Percentiles rank a stretch among this genome's conserved stretches.
These are phyloP conservation scores for Xiphorhynchus elegans DNA, from an alignment of 2,113 vertebrate species.

Conservation along the genomic window DNA sequence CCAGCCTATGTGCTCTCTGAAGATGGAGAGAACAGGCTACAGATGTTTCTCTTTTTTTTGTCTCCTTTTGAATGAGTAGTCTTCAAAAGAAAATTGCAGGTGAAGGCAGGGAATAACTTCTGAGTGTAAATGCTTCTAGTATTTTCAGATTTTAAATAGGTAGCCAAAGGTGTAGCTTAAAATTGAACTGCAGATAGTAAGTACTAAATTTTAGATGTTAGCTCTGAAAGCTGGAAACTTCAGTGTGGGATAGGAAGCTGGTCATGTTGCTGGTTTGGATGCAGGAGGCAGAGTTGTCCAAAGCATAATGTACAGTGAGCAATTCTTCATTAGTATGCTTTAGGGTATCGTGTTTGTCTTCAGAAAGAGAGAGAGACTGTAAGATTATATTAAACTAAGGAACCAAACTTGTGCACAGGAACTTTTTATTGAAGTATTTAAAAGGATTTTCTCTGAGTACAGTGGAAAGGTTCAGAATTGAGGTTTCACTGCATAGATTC, in stretches of 20 bases:
- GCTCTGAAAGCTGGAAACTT: neutral
- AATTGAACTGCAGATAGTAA: neutral
- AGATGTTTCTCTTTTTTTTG: neutral
- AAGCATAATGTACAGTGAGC: neutral
- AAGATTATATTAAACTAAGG: neutral
- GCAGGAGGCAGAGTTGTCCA: neutral
- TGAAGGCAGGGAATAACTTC: neutral
- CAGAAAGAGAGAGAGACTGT: neutral
- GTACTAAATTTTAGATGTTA: neutral
- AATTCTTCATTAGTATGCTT: neutral
- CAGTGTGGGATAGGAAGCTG: rapidly evolving
- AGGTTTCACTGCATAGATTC: neutral
- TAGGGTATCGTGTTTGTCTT: neutral
- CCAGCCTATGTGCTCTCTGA: neutral
- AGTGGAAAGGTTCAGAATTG: neutral
- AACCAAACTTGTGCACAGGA: neutral
- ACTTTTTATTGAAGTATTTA: neutral
- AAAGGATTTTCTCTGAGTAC: neutral
- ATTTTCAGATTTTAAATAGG: neutral
- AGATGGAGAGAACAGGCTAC: neutral
- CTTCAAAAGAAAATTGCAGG: neutral
- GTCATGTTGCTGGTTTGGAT: rapidly evolving
- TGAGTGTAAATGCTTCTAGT: neutral
- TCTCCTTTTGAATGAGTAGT: neutral
- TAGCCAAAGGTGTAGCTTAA: neutral